These are phyloP conservation scores for Megastigmus dorsalis DNA, from an alignment of 2,888 invertebrate species.

Conservation along the genomic window DNA sequence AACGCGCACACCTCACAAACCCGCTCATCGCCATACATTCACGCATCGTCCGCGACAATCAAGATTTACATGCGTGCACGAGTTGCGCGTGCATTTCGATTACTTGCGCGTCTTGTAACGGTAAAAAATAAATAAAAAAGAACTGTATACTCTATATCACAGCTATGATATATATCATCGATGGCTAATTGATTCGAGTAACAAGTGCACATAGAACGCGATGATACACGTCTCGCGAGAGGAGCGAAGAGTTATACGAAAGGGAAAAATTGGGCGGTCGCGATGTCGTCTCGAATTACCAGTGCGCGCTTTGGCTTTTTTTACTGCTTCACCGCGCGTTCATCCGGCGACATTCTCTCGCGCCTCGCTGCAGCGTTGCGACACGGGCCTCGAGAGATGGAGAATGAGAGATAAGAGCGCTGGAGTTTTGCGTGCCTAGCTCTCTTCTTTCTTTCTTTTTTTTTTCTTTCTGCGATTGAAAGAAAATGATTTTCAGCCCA, in stretches of 20 bases:
- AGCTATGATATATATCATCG: slow-evolving; percentile 7
- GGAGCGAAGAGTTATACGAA: neutral
- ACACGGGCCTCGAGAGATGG: no score
- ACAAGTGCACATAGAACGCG: neutral
- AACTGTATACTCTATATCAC: no score
- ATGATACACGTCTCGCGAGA: neutral
- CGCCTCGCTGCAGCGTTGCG: no score
- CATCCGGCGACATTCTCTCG: neutral
- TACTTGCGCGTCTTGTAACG: slow-evolving; percentile 5
- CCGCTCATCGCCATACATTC: no score
- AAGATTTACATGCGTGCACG: neutral
- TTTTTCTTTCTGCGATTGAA: no score
- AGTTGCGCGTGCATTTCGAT: neutral
- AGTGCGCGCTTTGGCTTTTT: neutral
- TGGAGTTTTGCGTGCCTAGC: no score
- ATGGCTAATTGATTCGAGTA: slow-evolving; percentile 20
- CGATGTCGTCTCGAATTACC: neutral
- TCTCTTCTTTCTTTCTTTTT: no score
- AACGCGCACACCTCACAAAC: neutral
- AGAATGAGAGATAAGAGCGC: no score
- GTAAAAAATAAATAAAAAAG: neutral
- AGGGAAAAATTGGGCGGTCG: neutral
- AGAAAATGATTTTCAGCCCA: no score
- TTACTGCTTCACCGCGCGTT: neutral
- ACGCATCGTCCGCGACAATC: slow-evolving; percentile 3